These are phyloP conservation scores for Bombyx mandarina DNA, from an alignment of 1,140 invertebrate species.

Conservation along the genomic window DNA sequence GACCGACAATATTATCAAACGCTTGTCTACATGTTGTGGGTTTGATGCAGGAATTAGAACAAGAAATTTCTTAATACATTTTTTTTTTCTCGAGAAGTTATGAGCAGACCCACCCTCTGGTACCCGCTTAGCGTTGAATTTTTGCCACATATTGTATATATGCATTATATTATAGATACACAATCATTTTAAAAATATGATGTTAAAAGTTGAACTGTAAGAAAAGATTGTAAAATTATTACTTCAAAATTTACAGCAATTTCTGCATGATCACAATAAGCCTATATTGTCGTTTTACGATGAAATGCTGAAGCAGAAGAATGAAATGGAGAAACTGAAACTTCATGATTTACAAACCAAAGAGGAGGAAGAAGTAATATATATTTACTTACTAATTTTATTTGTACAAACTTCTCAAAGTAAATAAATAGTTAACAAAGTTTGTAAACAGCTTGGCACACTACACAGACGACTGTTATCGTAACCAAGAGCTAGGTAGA, in stretches of 20 bases:
- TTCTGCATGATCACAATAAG: slow-evolving; percentile 80
- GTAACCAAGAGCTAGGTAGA: no score
- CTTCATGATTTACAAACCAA: slow-evolving; percentile 72
- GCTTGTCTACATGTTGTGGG: not conserved
- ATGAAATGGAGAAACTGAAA: slow-evolving; percentile 74
- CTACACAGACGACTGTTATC: no score
- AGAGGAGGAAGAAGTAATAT: slow-evolving; percentile 73
- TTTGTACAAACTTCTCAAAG: not conserved
- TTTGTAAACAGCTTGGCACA: no score
- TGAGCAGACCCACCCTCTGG: no score
- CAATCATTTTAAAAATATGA: no score
- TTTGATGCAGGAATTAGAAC: not conserved
- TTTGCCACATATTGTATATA: no score
- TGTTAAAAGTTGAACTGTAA: no score
- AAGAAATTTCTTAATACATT: not conserved
- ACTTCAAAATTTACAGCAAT: slow-evolving; percentile 59
- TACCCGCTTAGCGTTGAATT: no score
- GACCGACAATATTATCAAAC: not conserved
- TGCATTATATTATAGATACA: no score
- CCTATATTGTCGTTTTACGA: slow-evolving; percentile 86
- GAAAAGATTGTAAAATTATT: not conserved
- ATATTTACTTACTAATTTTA: slow-evolving; percentile 3
- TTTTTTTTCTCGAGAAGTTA: not conserved
- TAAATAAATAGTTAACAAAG: no score
- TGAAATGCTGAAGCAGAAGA: slow-evolving; percentile 82